Evolutionary conservation across 2,888 invertebrate genomes (phyloP), one percentile per base, ranked within the genome.

Genomic region (Merodon equestris): DNA sequence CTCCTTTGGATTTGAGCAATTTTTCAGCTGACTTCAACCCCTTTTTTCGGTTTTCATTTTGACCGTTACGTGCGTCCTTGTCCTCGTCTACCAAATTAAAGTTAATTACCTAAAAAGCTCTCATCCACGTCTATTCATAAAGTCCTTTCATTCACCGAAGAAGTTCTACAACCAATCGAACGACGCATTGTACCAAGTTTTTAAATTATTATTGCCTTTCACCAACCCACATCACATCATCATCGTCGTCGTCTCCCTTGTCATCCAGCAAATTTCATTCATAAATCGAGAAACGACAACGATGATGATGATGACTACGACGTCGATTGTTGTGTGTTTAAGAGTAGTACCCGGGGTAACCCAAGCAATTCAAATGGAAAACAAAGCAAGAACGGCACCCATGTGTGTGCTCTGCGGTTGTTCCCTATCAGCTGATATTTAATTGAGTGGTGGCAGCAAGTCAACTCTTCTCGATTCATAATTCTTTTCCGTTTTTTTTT

Each of bases 351-450:
- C 27, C 27, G 27, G 27, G 27, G 27, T 27, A 4, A 27, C 27
- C 27, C 47, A 68, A 66, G 61, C 67, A 77, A 77, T 68, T 73
- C 77, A 73, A 68, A 45, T 67, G 66, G 66, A 77, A 77, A 77
- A 77, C 72, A 77, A 77, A 72, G 67, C 72, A 73, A 58, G 67
- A 66, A 72, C 66, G 7, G 7, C 27, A 27, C 27, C 7, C 27
- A 27, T 7, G 27, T 72, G 56, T 67, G 54, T 48, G 58, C 27
- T 27, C 7, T 27, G 13, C 13, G n/a, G 48, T 3, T 19, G 19
- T 34, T 47, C 40, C 67, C 27, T 27, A 72, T 72, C 77, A 77
- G 72, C 73, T 77, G 72, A 73, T 54, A 53, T 63, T 51, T 77
- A 57, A 72, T 77, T 58, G 71, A 67, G 60, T 48, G 48, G 27